Percentiles rank a stretch among this genome's conserved stretches.
Evolutionary conservation across 2,888 invertebrate species (phyloP).

Genomic region (Sussaba pulchella): DNA sequence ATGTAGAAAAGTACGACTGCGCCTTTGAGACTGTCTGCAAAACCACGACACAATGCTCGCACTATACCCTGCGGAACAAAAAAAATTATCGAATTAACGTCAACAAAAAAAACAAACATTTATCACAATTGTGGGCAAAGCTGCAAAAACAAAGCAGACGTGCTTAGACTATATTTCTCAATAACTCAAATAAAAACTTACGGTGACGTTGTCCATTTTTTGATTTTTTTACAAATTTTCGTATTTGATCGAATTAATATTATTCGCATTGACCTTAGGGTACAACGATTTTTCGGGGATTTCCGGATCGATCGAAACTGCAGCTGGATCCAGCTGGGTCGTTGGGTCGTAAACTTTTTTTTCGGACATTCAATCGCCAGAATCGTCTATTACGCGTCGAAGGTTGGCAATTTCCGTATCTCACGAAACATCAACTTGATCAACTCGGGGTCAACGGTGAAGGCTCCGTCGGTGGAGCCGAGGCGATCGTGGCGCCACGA

Average conservation of each 20-base stretch:
- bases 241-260: too few species aligned
- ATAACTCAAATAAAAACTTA: slow-evolving; percentile 48
- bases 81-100: neutral
- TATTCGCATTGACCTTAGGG: too few species aligned
- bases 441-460: slow-evolving; percentile 17
- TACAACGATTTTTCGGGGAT: neutral
- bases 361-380: neutral
- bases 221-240: slow-evolving; percentile 28
- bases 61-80: slow-evolving; percentile 87
- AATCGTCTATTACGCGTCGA: slow-evolving; percentile 17
- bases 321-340: too few species aligned
- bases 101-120: neutral
- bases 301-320: too few species aligned
- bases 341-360: too few species aligned
- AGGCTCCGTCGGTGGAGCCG: neutral
- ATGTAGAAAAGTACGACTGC: slow-evolving; percentile 91
- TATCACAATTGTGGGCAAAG: neutral
- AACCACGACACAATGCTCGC: slow-evolving; percentile 89
- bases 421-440: slow-evolving; percentile 14
- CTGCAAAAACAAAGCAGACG: neutral
- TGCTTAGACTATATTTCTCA: neutral
- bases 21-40: slow-evolving; percentile 92
- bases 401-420: slow-evolving; percentile 10
- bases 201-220: slow-evolving; percentile 69
- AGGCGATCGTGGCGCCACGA: neutral